Evolutionary conservation across 2,113 vertebrate species (phyloP).

Genomic region (Gymnocephalus cernua): DNA sequence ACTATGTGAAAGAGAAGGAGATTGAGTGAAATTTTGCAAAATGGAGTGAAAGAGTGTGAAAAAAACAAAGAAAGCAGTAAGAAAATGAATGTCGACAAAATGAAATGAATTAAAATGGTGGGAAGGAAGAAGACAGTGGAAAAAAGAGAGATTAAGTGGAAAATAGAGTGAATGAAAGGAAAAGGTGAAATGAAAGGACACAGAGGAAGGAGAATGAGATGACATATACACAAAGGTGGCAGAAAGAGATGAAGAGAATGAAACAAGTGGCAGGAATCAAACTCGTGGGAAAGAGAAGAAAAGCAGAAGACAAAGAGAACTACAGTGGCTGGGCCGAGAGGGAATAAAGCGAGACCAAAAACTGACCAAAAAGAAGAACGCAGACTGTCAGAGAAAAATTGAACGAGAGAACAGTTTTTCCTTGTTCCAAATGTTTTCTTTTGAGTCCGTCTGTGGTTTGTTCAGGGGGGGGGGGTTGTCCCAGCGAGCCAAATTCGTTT

Average conservation of each 20-base stretch:
- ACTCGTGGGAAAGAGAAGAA: slow-evolving; percentile 26
- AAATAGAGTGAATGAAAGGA: neutral
- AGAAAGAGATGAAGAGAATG: neutral
- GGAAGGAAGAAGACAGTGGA: neutral
- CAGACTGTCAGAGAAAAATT: slow-evolving; percentile 5
- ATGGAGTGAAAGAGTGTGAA: neutral
- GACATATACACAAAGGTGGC: neutral
- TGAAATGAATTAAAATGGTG: no score
- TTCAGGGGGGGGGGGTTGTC: slow-evolving; percentile 44
- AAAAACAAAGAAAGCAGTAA: neutral
- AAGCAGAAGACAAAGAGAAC: slow-evolving; percentile 21
- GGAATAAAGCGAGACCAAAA: slow-evolving; percentile 12
- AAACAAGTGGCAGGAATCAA: neutral
- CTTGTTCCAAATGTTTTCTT: slow-evolving; percentile 75
- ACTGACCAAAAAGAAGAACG: slow-evolving; percentile 21
- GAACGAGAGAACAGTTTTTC: slow-evolving; percentile 58
- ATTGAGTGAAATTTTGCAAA: no score
- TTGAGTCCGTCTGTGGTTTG: slow-evolving; percentile 71
- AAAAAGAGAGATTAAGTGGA: neutral
- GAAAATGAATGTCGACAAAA: neutral
- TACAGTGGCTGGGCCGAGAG: slow-evolving; percentile 11
- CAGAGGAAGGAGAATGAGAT: neutral
- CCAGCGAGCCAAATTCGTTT: slow-evolving; percentile 71
- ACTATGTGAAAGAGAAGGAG: no score
- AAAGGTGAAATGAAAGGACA: neutral